phyloP scores from a whole-genome alignment of 1,140 invertebrate species.

The Lepidurus couesii region DNA sequence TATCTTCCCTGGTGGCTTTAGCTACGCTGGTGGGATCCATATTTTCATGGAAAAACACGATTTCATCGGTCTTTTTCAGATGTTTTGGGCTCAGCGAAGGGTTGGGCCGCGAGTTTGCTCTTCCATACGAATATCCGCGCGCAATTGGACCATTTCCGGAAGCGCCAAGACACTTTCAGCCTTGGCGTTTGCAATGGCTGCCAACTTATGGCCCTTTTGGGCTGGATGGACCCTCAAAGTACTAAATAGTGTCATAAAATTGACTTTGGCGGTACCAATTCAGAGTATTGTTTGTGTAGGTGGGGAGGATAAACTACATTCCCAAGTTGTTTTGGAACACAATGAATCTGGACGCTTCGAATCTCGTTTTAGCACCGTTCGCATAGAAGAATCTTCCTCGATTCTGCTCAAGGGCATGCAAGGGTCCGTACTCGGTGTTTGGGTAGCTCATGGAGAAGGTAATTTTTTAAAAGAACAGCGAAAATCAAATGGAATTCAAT shows the following conservation, averaged over 20 bases:
- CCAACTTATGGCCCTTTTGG: conserved; percentile 76
- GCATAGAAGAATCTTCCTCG: conserved; percentile 62
- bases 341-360: conserved; percentile 87
- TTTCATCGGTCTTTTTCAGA: conserved; percentile 53
- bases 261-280: background rate
- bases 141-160: conserved; percentile 67
- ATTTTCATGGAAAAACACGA: background rate
- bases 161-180: conserved; percentile 78
- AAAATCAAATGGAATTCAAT: too few species aligned
- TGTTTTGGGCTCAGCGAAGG: conserved; percentile 92
- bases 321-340: conserved; percentile 68
- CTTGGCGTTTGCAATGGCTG: conserved; percentile 97
- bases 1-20: conserved; percentile 95
- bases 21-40: conserved; percentile 71
- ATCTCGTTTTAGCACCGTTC: conserved; percentile 81
- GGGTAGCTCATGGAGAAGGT: conserved; percentile 97
- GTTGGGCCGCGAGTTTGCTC: conserved; percentile 88
- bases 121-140: conserved; percentile 60
- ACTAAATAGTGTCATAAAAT: background rate
- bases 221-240: background rate
- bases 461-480: conserved; percentile 39
- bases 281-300: background rate
- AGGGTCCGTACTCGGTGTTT: conserved; percentile 76
- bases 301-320: background rate
- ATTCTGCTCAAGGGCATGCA: conserved; percentile 87